These are phyloP conservation scores for Bugulina stolonifera DNA, from an alignment of 2,888 invertebrate species.

Conservation along the genomic window DNA sequence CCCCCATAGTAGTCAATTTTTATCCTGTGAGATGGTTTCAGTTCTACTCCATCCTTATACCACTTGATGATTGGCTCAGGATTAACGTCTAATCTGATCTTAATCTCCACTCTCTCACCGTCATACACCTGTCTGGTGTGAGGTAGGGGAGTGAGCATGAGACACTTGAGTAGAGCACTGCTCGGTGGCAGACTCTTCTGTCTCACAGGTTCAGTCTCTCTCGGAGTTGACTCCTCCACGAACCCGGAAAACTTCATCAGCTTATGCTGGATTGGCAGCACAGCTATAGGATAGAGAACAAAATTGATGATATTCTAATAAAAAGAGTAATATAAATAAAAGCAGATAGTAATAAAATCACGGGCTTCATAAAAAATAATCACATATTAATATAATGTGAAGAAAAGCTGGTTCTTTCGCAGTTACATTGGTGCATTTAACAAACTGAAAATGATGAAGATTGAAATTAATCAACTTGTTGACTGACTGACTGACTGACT, in stretches of 20 bases:
- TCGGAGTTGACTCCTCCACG: constrained; percentile 15
- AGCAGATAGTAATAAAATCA: too few species aligned
- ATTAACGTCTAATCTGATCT: constrained; percentile 35
- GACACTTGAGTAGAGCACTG: constrained; percentile 16
- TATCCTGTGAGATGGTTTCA: constrained; percentile 40
- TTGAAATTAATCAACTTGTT: too few species aligned
- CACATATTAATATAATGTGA: too few species aligned
- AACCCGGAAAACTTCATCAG: constrained; percentile 23
- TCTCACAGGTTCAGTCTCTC: neutral
- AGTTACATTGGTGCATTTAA: too few species aligned
- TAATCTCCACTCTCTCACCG: constrained; percentile 20
- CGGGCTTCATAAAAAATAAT: too few species aligned
- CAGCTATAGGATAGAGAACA: too few species aligned
- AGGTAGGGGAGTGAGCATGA: constrained; percentile 23
- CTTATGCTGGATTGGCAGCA: constrained; percentile 22
- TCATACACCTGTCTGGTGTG: constrained; percentile 17
- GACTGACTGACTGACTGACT: too few species aligned
- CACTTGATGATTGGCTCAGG: constrained; percentile 52
- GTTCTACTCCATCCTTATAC: constrained; percentile 55
- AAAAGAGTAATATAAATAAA: too few species aligned
- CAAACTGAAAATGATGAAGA: too few species aligned
- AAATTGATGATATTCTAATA: too few species aligned
- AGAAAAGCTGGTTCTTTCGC: too few species aligned
- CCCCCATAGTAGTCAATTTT: constrained; percentile 21
- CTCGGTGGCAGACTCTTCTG: constrained; percentile 3